phyloP scores from a whole-genome alignment of 2,113 vertebrate genomes.

The Cariama cristata region DNA sequence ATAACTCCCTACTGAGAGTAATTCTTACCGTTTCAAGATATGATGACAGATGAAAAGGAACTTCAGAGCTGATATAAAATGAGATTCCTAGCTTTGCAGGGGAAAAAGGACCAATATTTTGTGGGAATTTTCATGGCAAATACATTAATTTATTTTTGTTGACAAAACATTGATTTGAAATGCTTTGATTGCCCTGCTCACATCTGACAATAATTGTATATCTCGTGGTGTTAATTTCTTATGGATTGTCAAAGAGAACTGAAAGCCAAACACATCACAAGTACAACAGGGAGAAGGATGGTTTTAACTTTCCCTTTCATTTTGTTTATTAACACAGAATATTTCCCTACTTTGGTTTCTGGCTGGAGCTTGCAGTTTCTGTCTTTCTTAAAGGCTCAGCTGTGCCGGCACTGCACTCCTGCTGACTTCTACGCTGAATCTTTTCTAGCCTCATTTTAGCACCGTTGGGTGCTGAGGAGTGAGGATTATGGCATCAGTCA shows the following conservation, averaged over 20 bases:
- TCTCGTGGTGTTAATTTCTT: conserved; percentile 33
- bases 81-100: conserved; percentile 41
- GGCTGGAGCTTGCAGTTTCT: conserved; percentile 26
- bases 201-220: conserved; percentile 29
- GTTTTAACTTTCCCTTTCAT: conserved; percentile 42
- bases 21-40: conserved; percentile 56
- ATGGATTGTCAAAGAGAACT: conserved; percentile 35
- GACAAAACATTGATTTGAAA: conserved; percentile 49
- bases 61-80: conserved; percentile 57
- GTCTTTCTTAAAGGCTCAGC: conserved; percentile 14
- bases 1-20: conserved; percentile 61
- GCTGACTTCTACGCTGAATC: neutral
- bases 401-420: neutral
- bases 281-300: neutral
- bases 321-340: conserved; percentile 43
- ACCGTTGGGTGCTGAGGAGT: neutral
- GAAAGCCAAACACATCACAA: conserved; percentile 41
- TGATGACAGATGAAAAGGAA: conserved; percentile 66
- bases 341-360: conserved; percentile 18
- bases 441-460: conserved; percentile 30
- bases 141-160: conserved; percentile 30
- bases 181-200: conserved; percentile 41
- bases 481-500: neutral
- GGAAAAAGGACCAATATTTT: conserved; percentile 26
- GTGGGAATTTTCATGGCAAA: conserved; percentile 32